Evolutionary conservation across 2,113 vertebrate genomes (phyloP), one percentile per base, ranked within the genome.

Genomic region (Perognathus longimembris): DNA sequence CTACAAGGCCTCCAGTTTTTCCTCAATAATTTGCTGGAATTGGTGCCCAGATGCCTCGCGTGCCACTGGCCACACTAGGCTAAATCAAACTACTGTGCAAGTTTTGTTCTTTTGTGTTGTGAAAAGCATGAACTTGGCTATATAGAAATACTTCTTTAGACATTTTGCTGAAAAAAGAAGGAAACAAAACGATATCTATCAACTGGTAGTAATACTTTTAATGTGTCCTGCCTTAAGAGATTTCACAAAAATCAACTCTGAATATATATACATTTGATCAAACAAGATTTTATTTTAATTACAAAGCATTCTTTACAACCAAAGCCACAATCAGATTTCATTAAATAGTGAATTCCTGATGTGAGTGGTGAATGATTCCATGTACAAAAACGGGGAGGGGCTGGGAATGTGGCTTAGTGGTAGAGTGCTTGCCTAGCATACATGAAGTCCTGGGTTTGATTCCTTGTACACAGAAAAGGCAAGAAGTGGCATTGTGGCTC

Each of bases 241-340:
- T 40, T 8, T 12, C 57, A 61, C 4, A 38, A 73, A 88, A 93
- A 75, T 36, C 77, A 86, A 88, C 64, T 90, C 89, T 74, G 63
- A 81, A 89, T 75, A 59, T 74, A 59, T 74, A 69, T 77, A 89
- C 82, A 90, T 76, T 21, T 75, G 71, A 94, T 88, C 69, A 84
- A 89, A 84, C 88, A 82, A 83, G 21, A 40, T 73, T 78, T 94
- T 74, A 88, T 95, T 96, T 85, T 93, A 90, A 95, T 97, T 93
- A 90, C 28, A 69, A 92, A 91, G 69, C 80, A 75, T 92, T 93
- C 90, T 88, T 92, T 85, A 82, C 66, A 95, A 88, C 64, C 93
- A 80, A 42, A 91, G 78, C 78, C 84, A 88, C 89, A 92, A 63
- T 96, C 6, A 1, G 63, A 85, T 94, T 93, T 92, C 87, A 93